These are phyloP conservation scores for Phragmatobia fuliginosa DNA, from an alignment of 2,888 invertebrate species.

Conservation along the genomic window DNA sequence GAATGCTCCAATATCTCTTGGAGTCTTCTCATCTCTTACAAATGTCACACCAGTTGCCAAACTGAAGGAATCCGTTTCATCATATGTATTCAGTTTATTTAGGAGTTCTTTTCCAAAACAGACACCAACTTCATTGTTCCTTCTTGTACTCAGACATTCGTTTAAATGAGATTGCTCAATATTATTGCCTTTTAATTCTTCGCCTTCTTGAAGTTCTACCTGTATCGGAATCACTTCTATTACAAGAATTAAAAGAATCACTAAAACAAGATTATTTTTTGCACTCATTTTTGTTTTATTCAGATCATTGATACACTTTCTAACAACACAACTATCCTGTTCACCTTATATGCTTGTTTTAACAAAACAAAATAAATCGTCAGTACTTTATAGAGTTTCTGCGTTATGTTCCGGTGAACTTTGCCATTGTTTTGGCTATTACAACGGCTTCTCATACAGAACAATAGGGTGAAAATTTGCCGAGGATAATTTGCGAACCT, in stretches of 20 bases:
- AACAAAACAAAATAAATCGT: constrained; percentile 69
- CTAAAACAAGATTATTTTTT: constrained; percentile 37
- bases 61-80: constrained; percentile 89
- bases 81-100: constrained; percentile 88
- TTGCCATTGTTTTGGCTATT: constrained; percentile 84
- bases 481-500: constrained; percentile 74
- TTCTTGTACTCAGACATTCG: constrained; percentile 73
- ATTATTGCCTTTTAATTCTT: constrained; percentile 71
- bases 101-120: constrained; percentile 91
- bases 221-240: constrained; percentile 75
- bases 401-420: constrained; percentile 85
- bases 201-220: constrained; percentile 72
- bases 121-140: constrained; percentile 83
- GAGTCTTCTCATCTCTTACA: constrained; percentile 88
- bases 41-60: constrained; percentile 89
- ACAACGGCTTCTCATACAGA: constrained; percentile 79
- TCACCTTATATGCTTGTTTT: constrained; percentile 71
- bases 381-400: constrained; percentile 81
- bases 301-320: constrained; percentile 30
- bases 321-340: constrained; percentile 60
- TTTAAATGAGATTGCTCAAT: constrained; percentile 72
- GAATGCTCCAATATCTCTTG: constrained; percentile 89
- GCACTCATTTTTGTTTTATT: constrained; percentile 34
- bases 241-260: constrained; percentile 52
- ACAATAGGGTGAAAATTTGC: constrained; percentile 86